Percentiles rank a stretch among this genome's conserved stretches.
These are phyloP conservation scores for Lasioglossum vierecki DNA, from an alignment of 2,888 invertebrate genomes.

Conservation along the genomic window DNA sequence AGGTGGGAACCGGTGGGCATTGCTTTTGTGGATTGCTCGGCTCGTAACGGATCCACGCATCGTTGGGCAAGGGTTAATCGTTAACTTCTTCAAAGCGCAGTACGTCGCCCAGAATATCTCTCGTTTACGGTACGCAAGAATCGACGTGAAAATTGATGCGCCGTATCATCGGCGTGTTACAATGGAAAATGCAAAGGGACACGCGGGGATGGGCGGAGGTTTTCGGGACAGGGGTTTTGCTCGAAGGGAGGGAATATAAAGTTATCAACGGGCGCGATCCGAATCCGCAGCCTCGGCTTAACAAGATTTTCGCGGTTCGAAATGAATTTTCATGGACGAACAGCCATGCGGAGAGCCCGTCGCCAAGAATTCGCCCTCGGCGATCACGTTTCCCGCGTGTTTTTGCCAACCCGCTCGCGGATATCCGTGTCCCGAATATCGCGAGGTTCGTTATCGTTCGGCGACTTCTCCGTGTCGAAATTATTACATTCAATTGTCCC, in stretches of 20 bases:
- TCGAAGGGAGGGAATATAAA: neutral
- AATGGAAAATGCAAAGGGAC: neutral
- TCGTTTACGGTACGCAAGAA: slow-evolving; percentile 3
- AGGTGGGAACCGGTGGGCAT: neutral
- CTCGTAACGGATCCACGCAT: slow-evolving; percentile 25
- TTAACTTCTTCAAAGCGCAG: slow-evolving; percentile 1
- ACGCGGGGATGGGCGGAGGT: neutral
- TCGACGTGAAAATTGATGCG: slow-evolving; percentile 6
- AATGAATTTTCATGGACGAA: slow-evolving; percentile 4
- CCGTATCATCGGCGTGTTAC: neutral
- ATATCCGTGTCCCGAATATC: neutral
- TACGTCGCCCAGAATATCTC: slow-evolving; percentile 10
- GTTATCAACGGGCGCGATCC: slow-evolving; percentile 6
- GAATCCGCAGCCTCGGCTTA: slow-evolving; percentile 7
- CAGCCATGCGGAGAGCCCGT: neutral
- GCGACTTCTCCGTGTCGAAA: neutral
- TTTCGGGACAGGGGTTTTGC: neutral
- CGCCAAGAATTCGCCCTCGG: neutral
- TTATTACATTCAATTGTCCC: neutral
- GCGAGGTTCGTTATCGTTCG: neutral
- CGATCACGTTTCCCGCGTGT: slow-evolving; percentile 5
- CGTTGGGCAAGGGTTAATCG: slow-evolving; percentile 17
- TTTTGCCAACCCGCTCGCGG: neutral
- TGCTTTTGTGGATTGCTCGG: slow-evolving; percentile 9
- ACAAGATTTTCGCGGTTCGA: slow-evolving; percentile 19